phyloP scores from a whole-genome alignment of 1,140 invertebrate species.

The Cyclargus thomasi region DNA sequence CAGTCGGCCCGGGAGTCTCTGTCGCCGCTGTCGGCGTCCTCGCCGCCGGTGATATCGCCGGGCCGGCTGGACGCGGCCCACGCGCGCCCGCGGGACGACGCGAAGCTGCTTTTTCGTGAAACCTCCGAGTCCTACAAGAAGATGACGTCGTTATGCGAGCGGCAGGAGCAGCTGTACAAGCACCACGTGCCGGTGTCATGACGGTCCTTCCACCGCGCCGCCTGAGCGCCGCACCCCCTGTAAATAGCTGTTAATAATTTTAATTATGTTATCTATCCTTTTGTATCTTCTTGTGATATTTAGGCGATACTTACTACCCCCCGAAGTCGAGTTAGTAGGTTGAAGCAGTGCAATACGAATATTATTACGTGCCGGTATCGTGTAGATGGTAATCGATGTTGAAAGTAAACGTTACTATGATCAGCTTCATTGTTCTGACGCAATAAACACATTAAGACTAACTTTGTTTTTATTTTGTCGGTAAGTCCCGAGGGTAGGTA shows the following conservation, averaged over 20 bases:
- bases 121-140: conserved; percentile 70
- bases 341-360: conserved; percentile 67
- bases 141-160: conserved; percentile 73
- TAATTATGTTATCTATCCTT: conserved; percentile 72
- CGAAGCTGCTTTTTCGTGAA: conserved; percentile 74
- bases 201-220: conserved; percentile 55
- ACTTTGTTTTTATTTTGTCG: conserved; percentile 63
- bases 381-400: conserved; percentile 73
- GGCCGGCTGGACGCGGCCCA: conserved; percentile 60
- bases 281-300: conserved; percentile 75
- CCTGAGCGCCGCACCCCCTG: conserved; percentile 63
- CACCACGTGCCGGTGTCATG: conserved; percentile 75
- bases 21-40: conserved; percentile 70
- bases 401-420: conserved; percentile 73
- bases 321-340: conserved; percentile 70
- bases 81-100: conserved; percentile 61
- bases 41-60: conserved; percentile 68
- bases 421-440: conserved; percentile 73
- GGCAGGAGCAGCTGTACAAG: conserved; percentile 73
- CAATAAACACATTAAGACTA: conserved; percentile 73
- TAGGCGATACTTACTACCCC: conserved; percentile 70
- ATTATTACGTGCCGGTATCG: conserved; percentile 61
- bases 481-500: conserved; percentile 32
- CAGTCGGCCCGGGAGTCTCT: conserved; percentile 62
- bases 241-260: conserved; percentile 67